Conservation (phyloP, 2,888 invertebrate genomes). For the Cantharis flavilabris region DNA sequence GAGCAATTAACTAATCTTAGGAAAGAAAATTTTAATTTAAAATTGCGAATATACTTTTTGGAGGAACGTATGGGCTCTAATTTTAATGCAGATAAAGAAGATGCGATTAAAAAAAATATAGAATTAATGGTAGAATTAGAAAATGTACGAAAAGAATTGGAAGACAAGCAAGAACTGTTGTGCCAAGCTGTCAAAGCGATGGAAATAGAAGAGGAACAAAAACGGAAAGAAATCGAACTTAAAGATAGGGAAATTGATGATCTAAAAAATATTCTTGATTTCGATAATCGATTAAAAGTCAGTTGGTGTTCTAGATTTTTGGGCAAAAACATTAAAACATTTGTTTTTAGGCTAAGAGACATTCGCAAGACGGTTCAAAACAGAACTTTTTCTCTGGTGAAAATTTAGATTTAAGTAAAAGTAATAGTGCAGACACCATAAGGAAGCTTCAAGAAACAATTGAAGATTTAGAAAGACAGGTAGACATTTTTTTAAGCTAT, state of each 20-base stretch:
- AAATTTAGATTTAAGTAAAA: constrained; percentile 1
- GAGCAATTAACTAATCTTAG: constrained; percentile 80
- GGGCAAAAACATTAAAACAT: not conserved
- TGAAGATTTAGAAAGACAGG: constrained; percentile 11
- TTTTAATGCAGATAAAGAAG: constrained; percentile 67
- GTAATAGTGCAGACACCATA: not conserved
- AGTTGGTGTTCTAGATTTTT: not conserved
- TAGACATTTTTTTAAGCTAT: not conserved
- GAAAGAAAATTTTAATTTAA: constrained; percentile 92
- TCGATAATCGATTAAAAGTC: constrained; percentile 7
- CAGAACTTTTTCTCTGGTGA: not conserved
- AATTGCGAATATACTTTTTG: constrained; percentile 86
- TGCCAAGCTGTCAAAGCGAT: constrained; percentile 85
- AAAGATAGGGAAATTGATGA: constrained; percentile 53
- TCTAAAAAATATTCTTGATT: constrained; percentile 48
- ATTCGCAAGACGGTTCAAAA: not conserved
- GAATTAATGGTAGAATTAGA: constrained; percentile 76
- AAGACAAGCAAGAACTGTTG: constrained; percentile 82
- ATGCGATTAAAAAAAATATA: constrained; percentile 68
- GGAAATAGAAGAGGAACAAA: constrained; percentile 71
- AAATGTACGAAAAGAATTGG: constrained; percentile 73
- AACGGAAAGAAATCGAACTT: constrained; percentile 57
- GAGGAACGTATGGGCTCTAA: constrained; percentile 80
- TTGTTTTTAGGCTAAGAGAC: not conserved
- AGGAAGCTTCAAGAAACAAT: constrained; percentile 9